These are phyloP conservation scores for Lordiphosa stackelbergi DNA, from an alignment of 1,140 invertebrate genomes.

Conservation along the genomic window DNA sequence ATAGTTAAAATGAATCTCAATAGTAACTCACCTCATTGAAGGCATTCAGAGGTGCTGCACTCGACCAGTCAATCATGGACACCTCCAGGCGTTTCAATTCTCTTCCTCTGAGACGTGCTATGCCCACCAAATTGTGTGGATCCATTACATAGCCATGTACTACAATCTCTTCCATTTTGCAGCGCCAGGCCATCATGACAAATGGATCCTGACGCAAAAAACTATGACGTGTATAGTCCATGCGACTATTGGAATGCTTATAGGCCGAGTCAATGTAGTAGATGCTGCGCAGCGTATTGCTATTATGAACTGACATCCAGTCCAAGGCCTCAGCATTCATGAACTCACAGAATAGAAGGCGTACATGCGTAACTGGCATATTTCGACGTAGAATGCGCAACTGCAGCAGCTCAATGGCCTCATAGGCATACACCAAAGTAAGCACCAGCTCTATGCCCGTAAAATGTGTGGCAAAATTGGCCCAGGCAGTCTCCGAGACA, in stretches of 20 bases:
- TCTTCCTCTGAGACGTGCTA: slow-evolving; percentile 82
- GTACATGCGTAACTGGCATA: slow-evolving; percentile 87
- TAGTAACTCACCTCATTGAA: slow-evolving; percentile 61
- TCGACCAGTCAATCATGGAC: slow-evolving; percentile 79
- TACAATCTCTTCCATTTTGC: slow-evolving; percentile 83
- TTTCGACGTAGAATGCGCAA: slow-evolving; percentile 81
- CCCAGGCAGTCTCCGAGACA: slow-evolving; percentile 83
- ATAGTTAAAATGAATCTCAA: background rate
- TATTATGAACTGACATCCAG: slow-evolving; percentile 81
- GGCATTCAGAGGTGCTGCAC: slow-evolving; percentile 29
- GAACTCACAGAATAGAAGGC: slow-evolving; percentile 86
- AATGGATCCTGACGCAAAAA: slow-evolving; percentile 81
- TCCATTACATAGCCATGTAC: slow-evolving; percentile 78
- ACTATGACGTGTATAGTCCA: slow-evolving; percentile 38
- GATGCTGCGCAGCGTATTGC: slow-evolving; percentile 81
- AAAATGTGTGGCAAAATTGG: slow-evolving; percentile 78
- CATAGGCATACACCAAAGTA: slow-evolving; percentile 85
- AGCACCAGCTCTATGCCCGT: slow-evolving; percentile 83
- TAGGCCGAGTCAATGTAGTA: slow-evolving; percentile 84
- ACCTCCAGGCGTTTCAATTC: slow-evolving; percentile 82
- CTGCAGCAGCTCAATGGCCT: slow-evolving; percentile 82
- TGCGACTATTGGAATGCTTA: slow-evolving; percentile 69
- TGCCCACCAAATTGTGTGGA: slow-evolving; percentile 82
- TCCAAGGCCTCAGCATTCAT: slow-evolving; percentile 80
- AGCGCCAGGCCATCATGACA: slow-evolving; percentile 87